These are phyloP conservation scores for Balanococcus diminutus DNA, from an alignment of 2,888 invertebrate species.

Conservation along the genomic window DNA sequence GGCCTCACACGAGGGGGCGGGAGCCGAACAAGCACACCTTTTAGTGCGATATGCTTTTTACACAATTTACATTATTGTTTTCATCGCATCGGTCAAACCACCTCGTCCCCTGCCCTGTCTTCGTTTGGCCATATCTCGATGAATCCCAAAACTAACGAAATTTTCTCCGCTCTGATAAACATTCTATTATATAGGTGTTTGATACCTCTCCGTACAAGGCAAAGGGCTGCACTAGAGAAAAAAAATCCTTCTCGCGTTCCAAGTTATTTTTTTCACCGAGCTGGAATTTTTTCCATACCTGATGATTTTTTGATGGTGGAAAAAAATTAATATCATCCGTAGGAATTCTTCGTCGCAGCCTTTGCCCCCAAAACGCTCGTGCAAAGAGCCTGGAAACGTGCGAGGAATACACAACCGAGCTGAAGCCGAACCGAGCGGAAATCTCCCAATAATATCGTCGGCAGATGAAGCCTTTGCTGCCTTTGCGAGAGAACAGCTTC, in stretches of 20 bases:
- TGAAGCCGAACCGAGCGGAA: background rate
- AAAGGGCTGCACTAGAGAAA: background rate
- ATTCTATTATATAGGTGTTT: conserved; percentile 13
- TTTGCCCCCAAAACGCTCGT: background rate
- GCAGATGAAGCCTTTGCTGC: background rate
- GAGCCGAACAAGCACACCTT: background rate
- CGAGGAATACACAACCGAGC: background rate
- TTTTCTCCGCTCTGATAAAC: conserved; percentile 40
- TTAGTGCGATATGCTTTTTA: background rate
- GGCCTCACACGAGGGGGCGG: too few relatives aligned
- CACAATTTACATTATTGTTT: background rate
- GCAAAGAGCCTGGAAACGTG: background rate
- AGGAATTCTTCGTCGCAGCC: background rate
- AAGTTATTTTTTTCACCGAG: background rate
- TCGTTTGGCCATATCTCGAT: background rate
- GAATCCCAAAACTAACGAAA: background rate
- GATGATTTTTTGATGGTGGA: conserved; percentile 6
- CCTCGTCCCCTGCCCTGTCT: background rate
- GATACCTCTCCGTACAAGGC: background rate
- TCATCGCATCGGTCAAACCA: background rate
- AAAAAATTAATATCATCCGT: conserved; percentile 14
- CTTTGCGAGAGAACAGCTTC: background rate
- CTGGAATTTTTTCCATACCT: background rate
- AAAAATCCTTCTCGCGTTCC: background rate
- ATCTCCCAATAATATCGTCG: background rate